These are phyloP conservation scores for Brevimyrus niger DNA, from an alignment of 2,113 vertebrate species.

Conservation along the genomic window DNA sequence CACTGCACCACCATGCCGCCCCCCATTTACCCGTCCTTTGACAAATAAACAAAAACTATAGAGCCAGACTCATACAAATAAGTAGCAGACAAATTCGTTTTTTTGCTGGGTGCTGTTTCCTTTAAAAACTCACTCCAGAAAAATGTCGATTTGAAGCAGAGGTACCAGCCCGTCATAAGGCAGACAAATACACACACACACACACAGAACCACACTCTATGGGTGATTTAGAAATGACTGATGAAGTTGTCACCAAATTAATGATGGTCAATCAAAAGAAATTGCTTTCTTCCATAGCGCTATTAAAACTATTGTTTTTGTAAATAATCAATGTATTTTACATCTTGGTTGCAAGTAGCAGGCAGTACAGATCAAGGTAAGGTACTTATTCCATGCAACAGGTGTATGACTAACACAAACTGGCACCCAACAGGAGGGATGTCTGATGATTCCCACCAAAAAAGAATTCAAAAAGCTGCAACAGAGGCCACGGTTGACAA, in stretches of 20 bases:
- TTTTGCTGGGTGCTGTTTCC: slow-evolving; percentile 7
- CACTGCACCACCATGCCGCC: too few species aligned
- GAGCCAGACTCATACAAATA: not conserved
- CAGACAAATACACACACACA: not conserved
- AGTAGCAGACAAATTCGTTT: slow-evolving; percentile 6
- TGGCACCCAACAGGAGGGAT: not conserved
- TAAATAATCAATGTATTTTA: not conserved
- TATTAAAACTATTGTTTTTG: not conserved
- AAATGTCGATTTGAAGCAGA: too few species aligned
- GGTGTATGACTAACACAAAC: not conserved
- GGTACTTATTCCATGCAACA: not conserved
- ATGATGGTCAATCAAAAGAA: not conserved
- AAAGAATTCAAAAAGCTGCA: not conserved
- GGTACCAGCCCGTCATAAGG: not conserved
- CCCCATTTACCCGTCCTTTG: slow-evolving; percentile 3
- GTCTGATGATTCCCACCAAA: not conserved
- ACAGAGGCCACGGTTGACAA: not conserved
- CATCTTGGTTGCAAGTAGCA: not conserved
- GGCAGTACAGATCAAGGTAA: not conserved
- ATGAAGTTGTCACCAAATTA: not conserved
- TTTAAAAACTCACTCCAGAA: not conserved
- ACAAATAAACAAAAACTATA: not conserved
- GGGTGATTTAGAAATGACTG: not conserved
- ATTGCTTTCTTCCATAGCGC: not conserved
- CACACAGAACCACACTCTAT: not conserved